Base-by-base conservation (phyloP, 2,113 vertebrate species). In the Strigops habroptila region DNA sequence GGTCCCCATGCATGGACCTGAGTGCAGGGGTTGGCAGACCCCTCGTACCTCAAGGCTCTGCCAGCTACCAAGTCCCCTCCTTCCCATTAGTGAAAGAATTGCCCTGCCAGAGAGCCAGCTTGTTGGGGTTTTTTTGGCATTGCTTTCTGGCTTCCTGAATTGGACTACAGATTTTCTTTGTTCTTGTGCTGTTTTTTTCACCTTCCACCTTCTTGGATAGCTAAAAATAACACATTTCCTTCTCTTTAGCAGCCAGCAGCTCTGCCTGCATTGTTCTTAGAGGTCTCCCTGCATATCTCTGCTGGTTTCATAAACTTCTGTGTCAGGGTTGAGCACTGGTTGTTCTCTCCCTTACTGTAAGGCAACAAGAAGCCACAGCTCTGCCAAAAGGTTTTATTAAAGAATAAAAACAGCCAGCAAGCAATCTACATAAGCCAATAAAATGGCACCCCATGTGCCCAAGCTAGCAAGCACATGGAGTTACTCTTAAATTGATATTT, bases 221-320 rank as follows among this genome's bases (percentile, higher is more conserved):
- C 95, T 97, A 96, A 96, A 97, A 95, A 97, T 94, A 95, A 46
- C 86, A 64, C n/a, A 11, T 90, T 94, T 92, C 71, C 80, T 77
- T 37, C 95, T 96, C 14, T 21, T 94, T 93, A 97, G 82, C 94
- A 82, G 91, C 92, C 94, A 53, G 86, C 92, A 86, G 90, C 86
- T 93, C 92, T 83, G 92, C 82, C 44, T 88, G 31, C 91, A 41
- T 70, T 93, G 88, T 86, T 97, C 95, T 70, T 84, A 21, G 92
- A 97, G 88, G 71, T 90, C 76, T 90, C 71, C 88, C 86, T 53
- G 88, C 28, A 6, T 86, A 39, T 78, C 75, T 77, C 73, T 6
- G 80, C 83, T 86, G 92, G 71, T 83, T 84, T 94, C 91, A 86
- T 67, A 67, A 90, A 91, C 86, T 77, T 70, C 51, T 35, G 68